Evolutionary conservation across 2,888 invertebrate species (phyloP), one percentile per base, ranked within the genome.

Genomic region (Lypha dubia): DNA sequence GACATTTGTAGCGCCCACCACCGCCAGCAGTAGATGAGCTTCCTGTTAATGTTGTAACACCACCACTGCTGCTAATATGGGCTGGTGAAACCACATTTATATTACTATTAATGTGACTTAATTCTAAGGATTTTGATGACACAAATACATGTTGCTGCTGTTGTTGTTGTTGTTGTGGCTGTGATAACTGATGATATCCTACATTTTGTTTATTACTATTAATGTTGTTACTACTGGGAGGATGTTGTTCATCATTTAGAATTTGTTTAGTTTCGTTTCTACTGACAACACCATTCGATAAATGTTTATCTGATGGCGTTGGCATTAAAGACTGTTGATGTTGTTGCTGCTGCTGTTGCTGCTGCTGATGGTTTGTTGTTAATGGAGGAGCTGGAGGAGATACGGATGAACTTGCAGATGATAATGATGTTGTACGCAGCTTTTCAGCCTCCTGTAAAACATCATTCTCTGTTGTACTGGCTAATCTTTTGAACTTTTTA

Each of bases 401-500:
- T 80, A 89, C 89, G 32, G 89, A 77, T 32, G 89, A 89, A 82
- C 90, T 89, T 9, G 87, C 88, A 7, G 90, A 90, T 7, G 91
- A 91, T 17, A 90, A 79, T 77, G 90, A 91, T 63, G 88, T 89
- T 83, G 88, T 90, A 73, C 91, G 91, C 51, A 86, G 62, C 44
- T 87, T 87, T 35, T 86, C 86, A 41, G 85, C 77, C 86, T 87
- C 88, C 63, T 87, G 46, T 73, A 58, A 58, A 77, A 49, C 79
- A 65, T 74, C 77, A 74, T 81, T 85, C 22, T 90, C 90, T 46
- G 89, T 90, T 85, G 90, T 90, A 87, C 90, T 90, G 91, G 95
- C 96, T 93, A 97, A 95, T 93, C 97, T 97, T 93, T 98, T 97
- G 93, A 98, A 97, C 93, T 97, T 98, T 93, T 98, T 98, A 93